Base-by-base conservation (phyloP, 2,113 vertebrate genomes). In the Fregata magnificens region DNA sequence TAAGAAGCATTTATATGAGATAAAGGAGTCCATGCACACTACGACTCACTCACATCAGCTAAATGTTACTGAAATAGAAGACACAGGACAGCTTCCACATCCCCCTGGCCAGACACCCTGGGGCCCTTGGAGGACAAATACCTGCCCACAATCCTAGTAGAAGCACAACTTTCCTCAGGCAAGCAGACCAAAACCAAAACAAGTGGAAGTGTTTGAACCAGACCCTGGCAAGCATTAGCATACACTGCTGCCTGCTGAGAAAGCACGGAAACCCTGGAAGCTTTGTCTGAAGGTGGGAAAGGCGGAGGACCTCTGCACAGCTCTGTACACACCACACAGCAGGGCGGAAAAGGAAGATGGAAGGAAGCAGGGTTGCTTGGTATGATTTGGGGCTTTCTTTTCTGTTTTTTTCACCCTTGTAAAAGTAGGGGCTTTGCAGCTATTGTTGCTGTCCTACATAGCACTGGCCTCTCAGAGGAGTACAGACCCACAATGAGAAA, bases 251-350 rank as follows among this genome's bases (percentile, higher is more conserved):
- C 22, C 42, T 13, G 5, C 2, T 2, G 40, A 36, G 56, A 16
- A 40, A 45, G 18, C 17, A 13, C 1, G 9, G 82, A 36, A 86
- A n/a, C 5, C 16, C 38, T 55, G 52, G 76, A 40, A 80, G 38
- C 45, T 76, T 25, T 21, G 25, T 14, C 10, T 28, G 62, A 32
- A 90, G 40, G n/a, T 10, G 25, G 70, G 50, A 53, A 56, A 70
- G 11, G 61, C 0, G 0, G 36, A 38, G 49, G 16, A 24, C 0
- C 0, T 7, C n/a, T n/a, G n/a, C n/a, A n/a, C 0, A 6, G 63
- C 38, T 70, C 45, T 0, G 1, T n/a, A 12, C 40, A 32, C 40
- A 19, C 4, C 38, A 10, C 16, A 11, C 21, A 26, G 65, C 13
- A 19, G 36, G 9, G 12, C 32, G 16, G 9, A 2, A 32, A 3